Percentiles rank a stretch among this genome's conserved stretches.
These are phyloP conservation scores for Stenodema calcarata DNA, from an alignment of 2,888 invertebrate species.

Conservation along the genomic window DNA sequence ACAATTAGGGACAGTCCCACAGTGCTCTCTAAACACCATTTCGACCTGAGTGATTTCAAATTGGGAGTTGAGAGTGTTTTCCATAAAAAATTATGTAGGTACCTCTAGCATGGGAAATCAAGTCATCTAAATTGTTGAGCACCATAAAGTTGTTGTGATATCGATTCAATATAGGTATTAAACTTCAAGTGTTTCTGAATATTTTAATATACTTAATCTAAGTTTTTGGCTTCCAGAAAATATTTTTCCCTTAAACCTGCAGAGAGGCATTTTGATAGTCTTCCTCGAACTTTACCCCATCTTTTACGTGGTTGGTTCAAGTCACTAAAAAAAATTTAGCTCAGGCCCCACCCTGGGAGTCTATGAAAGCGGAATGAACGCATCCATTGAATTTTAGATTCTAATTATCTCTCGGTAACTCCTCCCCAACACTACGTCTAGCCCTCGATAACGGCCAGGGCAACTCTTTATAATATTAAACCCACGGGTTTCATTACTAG, in stretches of 20 bases:
- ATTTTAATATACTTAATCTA: too few species aligned
- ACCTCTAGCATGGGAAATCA: too few species aligned
- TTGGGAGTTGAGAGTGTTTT: too few species aligned
- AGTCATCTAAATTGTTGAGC: too few species aligned
- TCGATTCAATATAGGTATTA: too few species aligned
- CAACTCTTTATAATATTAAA: neutral
- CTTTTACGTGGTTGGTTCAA: neutral
- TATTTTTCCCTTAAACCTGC: neutral
- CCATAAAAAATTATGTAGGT: too few species aligned
- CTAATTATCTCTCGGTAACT: neutral
- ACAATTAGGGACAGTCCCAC: too few species aligned
- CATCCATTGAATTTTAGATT: conserved; percentile 27
- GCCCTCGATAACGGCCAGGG: neutral
- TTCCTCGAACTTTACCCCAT: neutral
- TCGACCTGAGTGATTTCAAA: too few species aligned
- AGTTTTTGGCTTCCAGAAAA: too few species aligned
- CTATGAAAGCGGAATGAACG: neutral
- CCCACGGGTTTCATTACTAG: conserved; percentile 3
- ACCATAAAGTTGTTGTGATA: too few species aligned
- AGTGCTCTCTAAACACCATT: too few species aligned
- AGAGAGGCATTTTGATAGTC: neutral
- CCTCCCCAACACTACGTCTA: neutral
- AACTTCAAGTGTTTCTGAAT: too few species aligned
- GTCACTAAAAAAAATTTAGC: neutral
- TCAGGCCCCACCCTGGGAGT: neutral